phyloP scores from a whole-genome alignment of 2,113 vertebrate genomes.

The Ranitomeya variabilis region DNA sequence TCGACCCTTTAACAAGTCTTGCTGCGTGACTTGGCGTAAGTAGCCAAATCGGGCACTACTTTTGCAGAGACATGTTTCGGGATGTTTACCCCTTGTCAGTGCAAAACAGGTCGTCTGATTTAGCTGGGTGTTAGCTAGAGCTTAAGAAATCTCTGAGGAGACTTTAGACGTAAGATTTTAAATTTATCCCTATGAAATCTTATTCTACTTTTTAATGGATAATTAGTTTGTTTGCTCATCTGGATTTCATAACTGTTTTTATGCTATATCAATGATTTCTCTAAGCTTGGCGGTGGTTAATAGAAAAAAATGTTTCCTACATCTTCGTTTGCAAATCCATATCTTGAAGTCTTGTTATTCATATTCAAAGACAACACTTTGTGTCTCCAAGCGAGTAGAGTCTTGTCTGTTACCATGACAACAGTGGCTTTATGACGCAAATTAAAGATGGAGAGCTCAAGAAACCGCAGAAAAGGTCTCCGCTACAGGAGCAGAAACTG shows the following conservation, averaged over 20 bases:
- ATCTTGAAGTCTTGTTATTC: conserved; percentile 26
- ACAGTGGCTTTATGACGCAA: conserved; percentile 35
- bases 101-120: too few species aligned
- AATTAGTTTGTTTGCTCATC: neutral
- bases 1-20: too few species aligned
- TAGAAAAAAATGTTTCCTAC: neutral
- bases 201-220: too few species aligned
- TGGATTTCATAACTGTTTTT: neutral
- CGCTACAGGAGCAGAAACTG: neutral
- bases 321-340: conserved; percentile 20
- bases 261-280: neutral
- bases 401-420: conserved; percentile 50
- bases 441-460: conserved; percentile 26
- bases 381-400: conserved; percentile 39
- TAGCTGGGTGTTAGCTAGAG: too few species aligned
- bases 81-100: too few species aligned
- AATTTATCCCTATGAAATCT: too few species aligned
- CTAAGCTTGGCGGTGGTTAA: neutral
- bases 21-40: too few species aligned
- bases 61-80: too few species aligned
- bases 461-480: conserved; percentile 27
- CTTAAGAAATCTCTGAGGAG: too few species aligned
- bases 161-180: too few species aligned
- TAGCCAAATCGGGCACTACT: too few species aligned
- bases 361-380: conserved; percentile 34